Percentiles rank a stretch among this genome's conserved stretches.
These are phyloP conservation scores for Mus caroli DNA, from an alignment of 2,797 vertebrate species.

Conservation along the genomic window DNA sequence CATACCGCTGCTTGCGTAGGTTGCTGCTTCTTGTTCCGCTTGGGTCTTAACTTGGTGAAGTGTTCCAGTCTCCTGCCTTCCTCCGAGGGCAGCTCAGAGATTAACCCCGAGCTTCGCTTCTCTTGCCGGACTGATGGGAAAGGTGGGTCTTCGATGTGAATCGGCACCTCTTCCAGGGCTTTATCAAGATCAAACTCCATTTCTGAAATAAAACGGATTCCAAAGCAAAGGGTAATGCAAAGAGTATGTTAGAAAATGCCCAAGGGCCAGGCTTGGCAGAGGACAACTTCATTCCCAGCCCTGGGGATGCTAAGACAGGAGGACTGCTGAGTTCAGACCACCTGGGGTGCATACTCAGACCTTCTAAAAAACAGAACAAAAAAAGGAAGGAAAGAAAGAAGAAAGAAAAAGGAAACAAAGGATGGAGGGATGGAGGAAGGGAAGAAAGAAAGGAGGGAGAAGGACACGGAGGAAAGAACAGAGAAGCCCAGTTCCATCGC, in stretches of 20 bases:
- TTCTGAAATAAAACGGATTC: slow-evolving; percentile 89
- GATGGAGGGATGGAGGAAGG: neutral
- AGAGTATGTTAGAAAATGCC: neutral
- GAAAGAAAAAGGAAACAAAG: neutral
- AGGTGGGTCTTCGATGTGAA: slow-evolving; percentile 94
- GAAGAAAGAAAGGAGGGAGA: neutral
- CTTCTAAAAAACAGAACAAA: neutral
- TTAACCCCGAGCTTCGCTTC: slow-evolving; percentile 90
- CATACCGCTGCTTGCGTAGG: slow-evolving; percentile 96
- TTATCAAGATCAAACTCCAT: slow-evolving; percentile 99
- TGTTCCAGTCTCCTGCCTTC: slow-evolving; percentile 97
- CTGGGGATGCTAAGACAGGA: neutral
- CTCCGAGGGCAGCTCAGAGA: slow-evolving; percentile 96
- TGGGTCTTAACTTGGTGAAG: slow-evolving; percentile 96
- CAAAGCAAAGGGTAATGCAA: neutral
- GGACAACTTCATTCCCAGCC: neutral
- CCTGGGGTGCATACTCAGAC: neutral
- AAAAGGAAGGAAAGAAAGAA: neutral
- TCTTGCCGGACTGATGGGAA: slow-evolving; percentile 89
- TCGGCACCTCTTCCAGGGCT: slow-evolving; percentile 96
- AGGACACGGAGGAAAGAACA: no score
- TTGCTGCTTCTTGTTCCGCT: slow-evolving; percentile 95
- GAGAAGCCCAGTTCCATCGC: neutral
- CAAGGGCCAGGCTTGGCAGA: neutral
- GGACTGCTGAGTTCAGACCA: neutral